A percentile compares a stretch with the other conserved stretches of the same genome.
phyloP scores from a whole-genome alignment of 2,113 vertebrate genomes.

The Tragulus kanchil region DNA sequence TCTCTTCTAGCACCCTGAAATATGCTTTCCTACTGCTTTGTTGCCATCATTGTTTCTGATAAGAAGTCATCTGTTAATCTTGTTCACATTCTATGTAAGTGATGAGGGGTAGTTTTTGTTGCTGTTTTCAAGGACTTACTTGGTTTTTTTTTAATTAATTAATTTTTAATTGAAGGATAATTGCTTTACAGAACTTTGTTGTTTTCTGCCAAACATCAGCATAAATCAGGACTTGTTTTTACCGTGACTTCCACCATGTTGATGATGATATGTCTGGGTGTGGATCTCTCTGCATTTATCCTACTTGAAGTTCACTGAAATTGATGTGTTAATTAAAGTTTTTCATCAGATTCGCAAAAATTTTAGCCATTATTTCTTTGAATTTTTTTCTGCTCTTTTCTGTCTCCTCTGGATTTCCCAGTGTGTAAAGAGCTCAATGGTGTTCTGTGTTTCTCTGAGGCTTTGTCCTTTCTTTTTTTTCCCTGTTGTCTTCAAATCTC shows the following conservation, averaged over 20 bases:
- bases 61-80: background rate
- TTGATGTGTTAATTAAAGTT: background rate
- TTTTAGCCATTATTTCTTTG: slow-evolving; percentile 20
- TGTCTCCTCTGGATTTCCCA: background rate
- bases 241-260: background rate
- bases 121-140: background rate
- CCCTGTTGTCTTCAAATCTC: background rate
- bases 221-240: background rate
- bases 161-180: too few species aligned
- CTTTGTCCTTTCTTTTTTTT: background rate
- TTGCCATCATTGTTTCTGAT: background rate
- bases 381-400: background rate
- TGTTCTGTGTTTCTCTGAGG: background rate
- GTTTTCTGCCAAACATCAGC: too few species aligned
- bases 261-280: background rate
- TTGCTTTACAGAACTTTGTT: too few species aligned
- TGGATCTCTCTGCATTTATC: background rate
- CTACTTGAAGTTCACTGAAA: background rate
- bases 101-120: background rate
- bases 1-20: background rate
- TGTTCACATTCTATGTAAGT: background rate
- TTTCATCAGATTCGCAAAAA: background rate
- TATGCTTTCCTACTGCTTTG: background rate
- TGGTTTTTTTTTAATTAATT: too few species aligned
- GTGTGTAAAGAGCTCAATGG: background rate